phyloP scores from a whole-genome alignment of 2,888 invertebrate genomes.

The Temnothorax unifasciatus region DNA sequence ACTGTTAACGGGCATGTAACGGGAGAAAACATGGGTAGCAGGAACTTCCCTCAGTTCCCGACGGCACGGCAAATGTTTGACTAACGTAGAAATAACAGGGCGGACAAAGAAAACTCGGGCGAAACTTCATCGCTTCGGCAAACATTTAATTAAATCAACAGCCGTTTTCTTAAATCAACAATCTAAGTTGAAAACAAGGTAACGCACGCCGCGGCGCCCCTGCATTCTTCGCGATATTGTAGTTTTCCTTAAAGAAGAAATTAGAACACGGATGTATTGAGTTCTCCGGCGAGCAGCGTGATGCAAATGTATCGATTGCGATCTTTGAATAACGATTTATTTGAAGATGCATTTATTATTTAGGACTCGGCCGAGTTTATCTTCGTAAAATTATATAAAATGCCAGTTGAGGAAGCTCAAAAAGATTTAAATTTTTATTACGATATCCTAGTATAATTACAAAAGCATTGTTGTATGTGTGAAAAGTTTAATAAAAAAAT shows the following conservation, averaged over 20 bases:
- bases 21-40: slow-evolving; percentile 50
- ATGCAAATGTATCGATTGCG: not conserved
- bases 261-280: not conserved
- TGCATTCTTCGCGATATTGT: slow-evolving; percentile 15
- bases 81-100: slow-evolving; percentile 56
- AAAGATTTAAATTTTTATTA: not conserved
- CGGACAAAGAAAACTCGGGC: slow-evolving; percentile 55
- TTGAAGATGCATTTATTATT: not conserved
- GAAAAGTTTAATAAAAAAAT: not conserved
- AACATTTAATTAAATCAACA: slow-evolving; percentile 59
- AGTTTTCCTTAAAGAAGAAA: slow-evolving; percentile 16
- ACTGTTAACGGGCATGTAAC: slow-evolving; percentile 51
- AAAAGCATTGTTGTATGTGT: not conserved
- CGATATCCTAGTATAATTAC: not conserved
- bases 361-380: not conserved
- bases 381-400: not conserved
- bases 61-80: slow-evolving; percentile 53
- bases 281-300: not conserved
- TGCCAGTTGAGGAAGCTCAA: not conserved
- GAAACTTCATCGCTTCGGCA: slow-evolving; percentile 56
- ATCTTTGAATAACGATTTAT: slow-evolving; percentile 14
- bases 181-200: slow-evolving; percentile 36
- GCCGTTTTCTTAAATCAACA: slow-evolving; percentile 54
- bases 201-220: not conserved
- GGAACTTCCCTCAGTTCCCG: slow-evolving; percentile 32